Conservation (phyloP, 2,888 invertebrate species). For the Mayetiola destructor region DNA sequence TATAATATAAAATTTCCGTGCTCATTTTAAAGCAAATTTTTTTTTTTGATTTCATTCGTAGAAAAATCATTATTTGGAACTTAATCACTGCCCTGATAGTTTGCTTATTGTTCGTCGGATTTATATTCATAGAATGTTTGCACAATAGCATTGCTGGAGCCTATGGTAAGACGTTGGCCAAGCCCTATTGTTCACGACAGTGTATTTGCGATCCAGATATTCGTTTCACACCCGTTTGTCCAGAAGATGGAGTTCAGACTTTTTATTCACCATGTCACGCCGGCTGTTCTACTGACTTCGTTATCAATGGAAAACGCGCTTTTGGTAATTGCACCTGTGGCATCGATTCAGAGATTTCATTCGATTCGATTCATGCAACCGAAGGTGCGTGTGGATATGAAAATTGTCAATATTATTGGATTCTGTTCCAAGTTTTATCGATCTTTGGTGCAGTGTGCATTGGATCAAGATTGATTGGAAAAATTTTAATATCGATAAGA, state of each 20-base stretch:
- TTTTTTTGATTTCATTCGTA: conserved; percentile 16
- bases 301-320: conserved; percentile 31
- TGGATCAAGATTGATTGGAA: conserved; percentile 34
- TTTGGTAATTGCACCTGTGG: conserved; percentile 42
- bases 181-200: conserved; percentile 40
- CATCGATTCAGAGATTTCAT: conserved; percentile 22
- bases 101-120: conserved; percentile 35
- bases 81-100: conserved; percentile 34
- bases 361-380: conserved; percentile 29
- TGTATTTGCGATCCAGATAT: conserved; percentile 38
- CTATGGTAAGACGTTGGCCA: conserved; percentile 32
- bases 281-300: conserved; percentile 41
- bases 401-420: conserved; percentile 38
- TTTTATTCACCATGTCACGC: conserved; percentile 63
- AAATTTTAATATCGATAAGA: conserved; percentile 40
- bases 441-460: conserved; percentile 32
- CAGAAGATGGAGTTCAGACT: conserved; percentile 38
- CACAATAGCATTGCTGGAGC: conserved; percentile 37
- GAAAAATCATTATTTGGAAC: conserved; percentile 38
- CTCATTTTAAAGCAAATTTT: background rate
- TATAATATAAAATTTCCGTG: no score
- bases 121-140: conserved; percentile 37
- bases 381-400: conserved; percentile 41
- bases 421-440: conserved; percentile 37
- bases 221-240: conserved; percentile 49